Base-by-base conservation (phyloP, 1,140 invertebrate genomes). In the Eueides isabella region DNA sequence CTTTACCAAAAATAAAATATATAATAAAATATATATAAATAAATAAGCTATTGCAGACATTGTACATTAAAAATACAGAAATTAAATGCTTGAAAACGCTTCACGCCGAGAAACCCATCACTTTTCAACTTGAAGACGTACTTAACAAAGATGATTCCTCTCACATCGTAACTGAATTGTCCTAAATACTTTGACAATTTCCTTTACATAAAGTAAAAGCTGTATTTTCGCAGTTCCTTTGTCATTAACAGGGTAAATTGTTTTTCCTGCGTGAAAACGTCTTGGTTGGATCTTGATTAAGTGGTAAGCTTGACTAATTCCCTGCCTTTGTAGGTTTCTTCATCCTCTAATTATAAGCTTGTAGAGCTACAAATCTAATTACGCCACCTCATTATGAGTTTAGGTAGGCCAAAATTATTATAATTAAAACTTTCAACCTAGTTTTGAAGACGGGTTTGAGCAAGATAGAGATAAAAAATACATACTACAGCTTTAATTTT, bases 161-260 rank as follows among this genome's bases (percentile, higher is more conserved):
- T 61, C 30, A 61, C 29, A 69, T 69, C 48, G 48, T 31, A 11
- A 61, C 67, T n/a, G 28, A 55, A 68, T 68, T 61, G 23, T 68
- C 48, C 12, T 61, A 69, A 69, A 62, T 70, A 70, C 61, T 30
- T 41, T 38, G 31, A 70, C 29, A 70, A 70, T 70, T 70, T 70
- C 68, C 68, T 62, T 62, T 63, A 55, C 19, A 68, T 74, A 74
- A 68, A 80, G 74, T 75, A 75, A 80, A 81, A 75, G 65, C 81
- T 61, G 63, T 77, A 73, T 76, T 83, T 79, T 83, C 78, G 35
- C 75, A 74, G 78, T 84, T 83, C 78, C 76, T 80, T 80, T 80
- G 78, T 85, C 79, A 83, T 86, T 85, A 88, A 69, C 70, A 64
- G 77, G 74, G 80, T 80, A 82, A 88, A 88, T 86, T 86, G 81